phyloP scores from a whole-genome alignment of 2,113 vertebrate species.

The Oxyura jamaicensis region DNA sequence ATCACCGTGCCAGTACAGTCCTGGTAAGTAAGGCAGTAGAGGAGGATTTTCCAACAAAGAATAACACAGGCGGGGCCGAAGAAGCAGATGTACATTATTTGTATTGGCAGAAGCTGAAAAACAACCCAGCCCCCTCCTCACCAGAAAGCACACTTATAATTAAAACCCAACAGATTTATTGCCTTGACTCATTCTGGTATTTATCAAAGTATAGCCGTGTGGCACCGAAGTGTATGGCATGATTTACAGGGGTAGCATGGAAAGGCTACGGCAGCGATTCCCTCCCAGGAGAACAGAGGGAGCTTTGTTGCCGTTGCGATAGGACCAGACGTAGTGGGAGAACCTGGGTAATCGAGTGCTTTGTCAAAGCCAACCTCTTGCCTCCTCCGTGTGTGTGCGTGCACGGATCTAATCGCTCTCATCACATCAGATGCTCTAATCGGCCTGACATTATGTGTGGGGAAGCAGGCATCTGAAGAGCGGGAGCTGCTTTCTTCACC shows the following conservation, averaged over 20 bases:
- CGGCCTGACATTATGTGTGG: constrained; percentile 19
- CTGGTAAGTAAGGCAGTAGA: not conserved
- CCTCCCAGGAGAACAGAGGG: constrained; percentile 41
- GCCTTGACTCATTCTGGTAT: constrained; percentile 45
- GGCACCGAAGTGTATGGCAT: constrained; percentile 8
- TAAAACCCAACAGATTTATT: constrained; percentile 57
- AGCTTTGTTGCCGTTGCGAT: constrained; percentile 26
- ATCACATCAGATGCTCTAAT: constrained; percentile 53
- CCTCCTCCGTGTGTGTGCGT: constrained; percentile 46
- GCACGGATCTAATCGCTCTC: constrained; percentile 51
- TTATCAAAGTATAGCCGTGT: constrained; percentile 21
- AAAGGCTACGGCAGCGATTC: not conserved
- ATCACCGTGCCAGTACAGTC: not conserved
- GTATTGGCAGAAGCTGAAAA: constrained; percentile 50
- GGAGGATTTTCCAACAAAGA: constrained; percentile 26
- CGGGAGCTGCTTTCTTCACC: not conserved
- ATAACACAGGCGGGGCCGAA: not conserved
- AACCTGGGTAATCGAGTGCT: constrained; percentile 47
- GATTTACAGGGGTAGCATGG: constrained; percentile 40
- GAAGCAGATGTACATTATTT: constrained; percentile 36
- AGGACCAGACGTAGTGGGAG: constrained; percentile 38
- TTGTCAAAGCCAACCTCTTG: constrained; percentile 56
- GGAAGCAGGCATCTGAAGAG: not conserved
- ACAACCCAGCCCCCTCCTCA: constrained; percentile 1
- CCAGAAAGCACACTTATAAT: constrained; percentile 32